phyloP scores from a whole-genome alignment of 35 echinoderm and acorn worm genomes.

The Heliocidaris tuberculata region DNA sequence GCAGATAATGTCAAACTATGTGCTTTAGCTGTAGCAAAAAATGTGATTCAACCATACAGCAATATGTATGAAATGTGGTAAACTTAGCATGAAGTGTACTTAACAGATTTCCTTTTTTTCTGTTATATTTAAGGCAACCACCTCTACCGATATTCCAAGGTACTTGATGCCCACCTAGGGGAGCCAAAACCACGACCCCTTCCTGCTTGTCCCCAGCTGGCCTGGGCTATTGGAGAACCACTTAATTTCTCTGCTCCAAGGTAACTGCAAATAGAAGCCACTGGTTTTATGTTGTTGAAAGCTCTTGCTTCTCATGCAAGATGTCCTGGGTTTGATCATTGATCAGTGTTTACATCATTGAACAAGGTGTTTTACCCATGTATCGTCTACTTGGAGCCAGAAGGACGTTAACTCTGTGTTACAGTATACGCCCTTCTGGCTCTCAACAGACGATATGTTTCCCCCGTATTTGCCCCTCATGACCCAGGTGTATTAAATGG shows the following conservation, averaged over 20 bases:
- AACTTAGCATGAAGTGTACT: background rate
- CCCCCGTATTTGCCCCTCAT: too few species aligned
- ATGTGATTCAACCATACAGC: too few species aligned
- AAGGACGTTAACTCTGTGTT: too few species aligned
- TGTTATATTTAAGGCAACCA: slow-evolving; percentile 72
- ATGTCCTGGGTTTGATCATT: background rate
- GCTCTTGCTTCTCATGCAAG: background rate
- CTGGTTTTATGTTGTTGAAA: background rate
- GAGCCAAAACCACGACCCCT: slow-evolving; percentile 83
- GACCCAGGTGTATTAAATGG: too few species aligned
- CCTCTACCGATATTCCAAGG: slow-evolving; percentile 92
- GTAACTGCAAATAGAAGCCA: slow-evolving; percentile 48
- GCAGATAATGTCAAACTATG: too few species aligned
- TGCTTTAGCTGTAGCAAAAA: too few species aligned
- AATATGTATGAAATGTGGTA: too few species aligned
- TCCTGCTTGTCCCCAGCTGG: slow-evolving; percentile 85
- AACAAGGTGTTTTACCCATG: too few species aligned
- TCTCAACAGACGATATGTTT: too few species aligned
- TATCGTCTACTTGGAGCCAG: too few species aligned
- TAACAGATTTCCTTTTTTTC: background rate
- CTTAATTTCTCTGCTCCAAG: slow-evolving; percentile 95
- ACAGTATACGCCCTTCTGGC: too few species aligned
- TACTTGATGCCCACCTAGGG: slow-evolving; percentile 86
- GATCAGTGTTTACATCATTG: too few species aligned
- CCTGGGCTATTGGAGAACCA: slow-evolving; percentile 92